Conservation (phyloP, 2,888 invertebrate species). For the Epicampocera succincta region DNA sequence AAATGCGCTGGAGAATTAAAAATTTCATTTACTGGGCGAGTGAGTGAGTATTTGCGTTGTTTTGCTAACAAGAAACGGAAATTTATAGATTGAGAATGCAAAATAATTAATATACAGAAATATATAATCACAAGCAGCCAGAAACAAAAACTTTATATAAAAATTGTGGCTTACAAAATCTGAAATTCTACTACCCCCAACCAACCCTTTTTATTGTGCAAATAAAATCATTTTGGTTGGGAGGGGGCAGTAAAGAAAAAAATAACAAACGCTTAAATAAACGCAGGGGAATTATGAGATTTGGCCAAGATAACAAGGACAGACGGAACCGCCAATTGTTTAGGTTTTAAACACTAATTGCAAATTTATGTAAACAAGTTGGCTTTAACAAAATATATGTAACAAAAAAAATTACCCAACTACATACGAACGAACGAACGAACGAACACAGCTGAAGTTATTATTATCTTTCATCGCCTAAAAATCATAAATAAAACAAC, state of each 20-base stretch:
- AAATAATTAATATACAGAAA: constrained; percentile 60
- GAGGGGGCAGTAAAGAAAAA: too few species aligned
- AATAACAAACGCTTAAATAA: constrained; percentile 24
- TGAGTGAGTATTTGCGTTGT: background rate
- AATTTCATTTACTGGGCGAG: background rate
- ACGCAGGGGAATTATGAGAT: constrained; percentile 55
- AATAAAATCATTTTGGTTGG: too few species aligned
- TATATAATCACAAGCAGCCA: constrained; percentile 23
- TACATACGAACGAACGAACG: constrained; percentile 20
- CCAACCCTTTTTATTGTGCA: constrained; percentile 37
- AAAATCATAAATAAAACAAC: constrained; percentile 66
- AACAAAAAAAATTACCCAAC: constrained; percentile 37
- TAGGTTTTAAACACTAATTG: constrained; percentile 74
- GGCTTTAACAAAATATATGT: constrained; percentile 52
- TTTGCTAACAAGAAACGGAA: constrained; percentile 58
- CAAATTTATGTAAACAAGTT: constrained; percentile 78
- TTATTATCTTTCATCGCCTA: constrained; percentile 71
- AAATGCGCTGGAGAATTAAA: constrained; percentile 35
- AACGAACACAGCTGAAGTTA: constrained; percentile 58
- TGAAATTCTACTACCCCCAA: constrained; percentile 57
- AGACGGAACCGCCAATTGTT: constrained; percentile 57
- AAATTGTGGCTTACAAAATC: constrained; percentile 37
- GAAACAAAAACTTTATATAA: background rate
- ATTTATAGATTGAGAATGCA: constrained; percentile 54
- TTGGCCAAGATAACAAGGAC: constrained; percentile 42